Base-by-base conservation (phyloP, 92 coral and sea anemone genomes). In the Zoanthus sociatus region DNA sequence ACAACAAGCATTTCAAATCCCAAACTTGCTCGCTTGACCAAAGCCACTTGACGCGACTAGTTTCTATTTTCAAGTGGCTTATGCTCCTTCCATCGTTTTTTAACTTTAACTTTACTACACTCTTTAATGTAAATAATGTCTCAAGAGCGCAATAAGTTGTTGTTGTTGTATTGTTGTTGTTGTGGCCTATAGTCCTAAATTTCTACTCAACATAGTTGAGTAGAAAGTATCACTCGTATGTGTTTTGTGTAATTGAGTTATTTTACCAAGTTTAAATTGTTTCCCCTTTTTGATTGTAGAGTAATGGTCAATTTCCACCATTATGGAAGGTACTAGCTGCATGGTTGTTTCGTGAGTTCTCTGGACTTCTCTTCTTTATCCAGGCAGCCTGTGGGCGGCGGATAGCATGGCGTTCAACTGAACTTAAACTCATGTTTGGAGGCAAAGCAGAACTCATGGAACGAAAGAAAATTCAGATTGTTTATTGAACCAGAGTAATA, bases 381-480 rank as follows among this genome's bases (percentile, higher is more conserved):
- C 98, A 96, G 77, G 99, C 98, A 46, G 93, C 95, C 0, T 92
- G 94, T 87, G 99, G 99, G 1, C 92, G 98, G 21, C 88, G 94
- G 73, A 97, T 97, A 78, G 96, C 97, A 71, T 97, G 99, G 99
- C 90, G 98, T 60, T 95, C 98, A 16, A 92, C 98, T 18, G 93
- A 90, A 50, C 96, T 97, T 78, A 90, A 90, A 82, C 88, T 97
- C 9, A 83, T 87, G 88, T 86, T 93, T 75, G 99, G 99, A 13
- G 99, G 99, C 44, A 97, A 97, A 84, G 99, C 99, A 66, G 98
- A 97, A 86, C 92, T 93, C 42, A 86, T 97, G 1, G 95, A 94
- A 84, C 92, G 92, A 31, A 93, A 91, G 76, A 81, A 81, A 50
- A 67, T 81, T 81, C 85, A 81, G 42, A 67, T 67, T 20, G 66